These are phyloP conservation scores for Dusona sp. DNA, from an alignment of 2,888 invertebrate genomes.

Conservation along the genomic window DNA sequence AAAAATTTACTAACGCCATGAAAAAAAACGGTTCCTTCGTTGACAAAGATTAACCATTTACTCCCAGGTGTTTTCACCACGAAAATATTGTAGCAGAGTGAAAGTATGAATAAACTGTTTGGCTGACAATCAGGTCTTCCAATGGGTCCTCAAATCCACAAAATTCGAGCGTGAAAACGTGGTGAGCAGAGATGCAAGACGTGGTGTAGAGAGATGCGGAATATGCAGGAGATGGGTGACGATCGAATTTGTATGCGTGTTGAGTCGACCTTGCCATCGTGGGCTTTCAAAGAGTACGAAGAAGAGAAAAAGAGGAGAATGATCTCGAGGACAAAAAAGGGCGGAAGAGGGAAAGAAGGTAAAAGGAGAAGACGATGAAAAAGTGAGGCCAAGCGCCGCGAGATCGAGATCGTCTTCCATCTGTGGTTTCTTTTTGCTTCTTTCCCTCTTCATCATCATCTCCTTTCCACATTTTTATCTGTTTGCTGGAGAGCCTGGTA, in stretches of 20 bases:
- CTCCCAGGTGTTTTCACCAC: not conserved
- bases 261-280: conserved; percentile 54
- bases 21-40: not conserved
- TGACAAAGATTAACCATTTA: not conserved
- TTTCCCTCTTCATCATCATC: conserved; percentile 26
- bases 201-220: too few species aligned
- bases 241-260: conserved; percentile 20
- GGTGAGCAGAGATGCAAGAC: conserved; percentile 18
- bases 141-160: not conserved
- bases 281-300: conserved; percentile 43
- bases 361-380: conserved; percentile 27
- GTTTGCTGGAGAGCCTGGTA: conserved; percentile 37
- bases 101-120: not conserved
- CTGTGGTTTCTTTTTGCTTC: conserved; percentile 40
- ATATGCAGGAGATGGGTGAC: not conserved
- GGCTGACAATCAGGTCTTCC: not conserved
- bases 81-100: not conserved
- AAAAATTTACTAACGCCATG: not conserved
- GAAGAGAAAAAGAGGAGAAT: conserved; percentile 7
- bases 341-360: not conserved
- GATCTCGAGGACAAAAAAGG: conserved; percentile 15
- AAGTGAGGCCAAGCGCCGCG: conserved; percentile 54
- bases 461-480: conserved; percentile 52
- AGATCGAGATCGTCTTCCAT: conserved; percentile 60
- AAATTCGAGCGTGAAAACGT: conserved; percentile 21